Conservation (phyloP, 2,888 invertebrate species). For the Ophion slaviceki region DNA sequence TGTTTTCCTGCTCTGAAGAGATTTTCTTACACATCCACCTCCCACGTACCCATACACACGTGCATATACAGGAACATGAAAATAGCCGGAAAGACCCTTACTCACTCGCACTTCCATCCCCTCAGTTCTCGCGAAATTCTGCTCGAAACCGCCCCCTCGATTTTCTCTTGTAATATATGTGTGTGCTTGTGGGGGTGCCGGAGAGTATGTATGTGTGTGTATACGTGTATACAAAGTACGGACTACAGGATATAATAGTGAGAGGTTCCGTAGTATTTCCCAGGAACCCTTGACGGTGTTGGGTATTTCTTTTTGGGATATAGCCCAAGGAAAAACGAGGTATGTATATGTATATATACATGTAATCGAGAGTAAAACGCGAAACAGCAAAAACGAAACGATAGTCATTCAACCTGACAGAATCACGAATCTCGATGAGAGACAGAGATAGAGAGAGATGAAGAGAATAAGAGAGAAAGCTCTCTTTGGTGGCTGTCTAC, state of each 20-base stretch:
- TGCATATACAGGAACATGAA: background rate
- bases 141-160: constrained; percentile 32
- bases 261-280: constrained; percentile 67
- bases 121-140: constrained; percentile 24
- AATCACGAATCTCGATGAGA: constrained; percentile 35
- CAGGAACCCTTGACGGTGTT: constrained; percentile 71
- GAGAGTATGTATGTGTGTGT: background rate
- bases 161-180: constrained; percentile 36
- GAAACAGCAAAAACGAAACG: constrained; percentile 54
- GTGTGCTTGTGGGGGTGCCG: background rate
- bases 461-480: constrained; percentile 24
- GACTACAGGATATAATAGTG: constrained; percentile 18
- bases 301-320: constrained; percentile 62
- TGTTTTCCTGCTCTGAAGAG: background rate
- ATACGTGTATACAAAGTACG: background rate
- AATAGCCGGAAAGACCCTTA: constrained; percentile 28
- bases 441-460: background rate
- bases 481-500: constrained; percentile 22
- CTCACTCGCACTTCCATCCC: constrained; percentile 34
- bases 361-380: constrained; percentile 35
- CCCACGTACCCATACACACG: background rate
- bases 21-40: background rate
- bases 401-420: constrained; percentile 50
- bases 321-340: constrained; percentile 1
- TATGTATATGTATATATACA: constrained; percentile 5